Percentiles rank a stretch among this genome's conserved stretches.
Evolutionary conservation across 2,797 vertebrate species (phyloP).

Genomic region (Champsocephalus gunnari): DNA sequence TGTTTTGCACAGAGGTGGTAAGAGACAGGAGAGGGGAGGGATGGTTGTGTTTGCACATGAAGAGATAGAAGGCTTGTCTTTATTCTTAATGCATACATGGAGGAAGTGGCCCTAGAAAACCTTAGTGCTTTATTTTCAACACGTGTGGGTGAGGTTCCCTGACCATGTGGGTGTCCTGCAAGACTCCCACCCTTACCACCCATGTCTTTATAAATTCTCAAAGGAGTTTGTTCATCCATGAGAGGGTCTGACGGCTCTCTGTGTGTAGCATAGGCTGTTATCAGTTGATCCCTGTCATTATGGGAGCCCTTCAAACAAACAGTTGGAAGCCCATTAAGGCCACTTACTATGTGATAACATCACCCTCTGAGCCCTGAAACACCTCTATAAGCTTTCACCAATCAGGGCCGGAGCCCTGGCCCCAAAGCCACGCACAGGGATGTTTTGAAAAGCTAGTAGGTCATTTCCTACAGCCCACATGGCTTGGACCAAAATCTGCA

Average conservation of each 20-base stretch:
- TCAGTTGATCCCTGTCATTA: constrained; percentile 86
- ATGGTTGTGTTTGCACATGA: constrained; percentile 64
- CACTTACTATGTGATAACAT: constrained; percentile 86
- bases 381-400: constrained; percentile 81
- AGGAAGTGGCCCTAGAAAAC: constrained; percentile 33
- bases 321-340: constrained; percentile 86
- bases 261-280: constrained; percentile 67
- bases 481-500: constrained; percentile 61
- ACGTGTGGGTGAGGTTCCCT: constrained; percentile 27
- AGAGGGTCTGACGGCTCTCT: constrained; percentile 56
- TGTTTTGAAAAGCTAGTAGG: constrained; percentile 83
- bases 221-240: constrained; percentile 66
- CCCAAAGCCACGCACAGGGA: constrained; percentile 70
- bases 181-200: constrained; percentile 22
- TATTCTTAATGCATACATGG: constrained; percentile 13
- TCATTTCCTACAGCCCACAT: constrained; percentile 81
- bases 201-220: constrained; percentile 52
- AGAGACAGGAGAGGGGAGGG: constrained; percentile 52
- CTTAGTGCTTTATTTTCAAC: neutral
- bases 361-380: constrained; percentile 83
- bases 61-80: constrained; percentile 38
- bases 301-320: constrained; percentile 84
- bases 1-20: constrained; percentile 76
- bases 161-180: constrained; percentile 32
- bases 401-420: constrained; percentile 81